These are phyloP conservation scores for Heliothis virescens DNA, from an alignment of 1,140 invertebrate species.

Conservation along the genomic window DNA sequence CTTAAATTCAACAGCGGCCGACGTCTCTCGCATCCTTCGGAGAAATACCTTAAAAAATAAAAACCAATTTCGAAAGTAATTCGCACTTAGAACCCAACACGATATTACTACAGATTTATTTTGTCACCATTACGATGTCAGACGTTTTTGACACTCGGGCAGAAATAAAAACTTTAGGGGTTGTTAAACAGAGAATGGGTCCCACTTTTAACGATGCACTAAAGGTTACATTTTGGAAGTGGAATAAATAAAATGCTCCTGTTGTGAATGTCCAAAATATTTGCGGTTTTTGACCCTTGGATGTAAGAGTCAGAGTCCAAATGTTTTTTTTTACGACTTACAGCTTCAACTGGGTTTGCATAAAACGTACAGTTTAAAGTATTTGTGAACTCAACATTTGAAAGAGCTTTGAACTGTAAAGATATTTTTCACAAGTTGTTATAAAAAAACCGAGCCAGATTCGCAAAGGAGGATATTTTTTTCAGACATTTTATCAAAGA, in stretches of 20 bases:
- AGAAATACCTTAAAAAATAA: neutral
- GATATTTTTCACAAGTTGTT: too few relatives aligned
- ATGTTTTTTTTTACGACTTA: too few relatives aligned
- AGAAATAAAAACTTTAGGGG: constrained; percentile 16
- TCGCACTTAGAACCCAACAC: neutral
- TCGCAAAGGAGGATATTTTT: too few relatives aligned
- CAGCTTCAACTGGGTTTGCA: too few relatives aligned
- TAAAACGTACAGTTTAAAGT: too few relatives aligned
- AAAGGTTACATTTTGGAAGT: neutral
- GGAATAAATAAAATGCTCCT: constrained; percentile 4
- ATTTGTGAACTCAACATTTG: too few relatives aligned
- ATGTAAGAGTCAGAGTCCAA: too few relatives aligned
- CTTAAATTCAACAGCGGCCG: too few relatives aligned
- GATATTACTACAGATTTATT: constrained; percentile 18
- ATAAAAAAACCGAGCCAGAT: too few relatives aligned
- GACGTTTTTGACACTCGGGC: constrained; percentile 28
- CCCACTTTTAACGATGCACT: constrained; percentile 16
- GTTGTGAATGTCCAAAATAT: neutral
- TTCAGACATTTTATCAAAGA: too few relatives aligned
- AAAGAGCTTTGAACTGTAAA: too few relatives aligned
- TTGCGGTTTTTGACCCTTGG: neutral
- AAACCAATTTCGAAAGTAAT: neutral
- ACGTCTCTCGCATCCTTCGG: too few relatives aligned
- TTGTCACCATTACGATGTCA: neutral
- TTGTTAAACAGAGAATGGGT: constrained; percentile 9